These are phyloP conservation scores for Hephaestus fuliginosus DNA, from an alignment of 2,797 vertebrate genomes.

Conservation along the genomic window DNA sequence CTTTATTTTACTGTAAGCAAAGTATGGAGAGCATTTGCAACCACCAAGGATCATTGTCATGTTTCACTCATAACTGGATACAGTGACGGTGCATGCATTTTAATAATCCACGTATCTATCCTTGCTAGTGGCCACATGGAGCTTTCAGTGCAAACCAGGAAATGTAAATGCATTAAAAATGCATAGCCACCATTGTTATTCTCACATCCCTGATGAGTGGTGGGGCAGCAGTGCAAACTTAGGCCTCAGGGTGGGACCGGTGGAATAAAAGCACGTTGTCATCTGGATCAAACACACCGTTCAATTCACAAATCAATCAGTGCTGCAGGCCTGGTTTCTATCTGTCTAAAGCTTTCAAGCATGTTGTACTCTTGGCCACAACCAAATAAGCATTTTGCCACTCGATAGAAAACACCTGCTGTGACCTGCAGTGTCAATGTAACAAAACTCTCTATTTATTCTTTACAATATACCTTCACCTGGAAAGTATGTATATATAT, in stretches of 20 bases:
- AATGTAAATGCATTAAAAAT: too few species aligned
- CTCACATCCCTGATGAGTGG: too few species aligned
- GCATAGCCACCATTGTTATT: too few species aligned
- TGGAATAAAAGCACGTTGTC: not conserved
- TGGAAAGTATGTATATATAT: not conserved
- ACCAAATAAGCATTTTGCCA: not conserved
- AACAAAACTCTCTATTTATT: not conserved
- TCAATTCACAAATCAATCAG: not conserved
- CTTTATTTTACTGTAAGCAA: not conserved
- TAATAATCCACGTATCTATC: too few species aligned
- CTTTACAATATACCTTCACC: not conserved
- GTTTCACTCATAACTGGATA: not conserved
- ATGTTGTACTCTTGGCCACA: not conserved
- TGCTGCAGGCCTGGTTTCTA: not conserved
- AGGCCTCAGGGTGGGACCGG: too few species aligned
- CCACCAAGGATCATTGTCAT: not conserved
- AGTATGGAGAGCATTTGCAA: not conserved
- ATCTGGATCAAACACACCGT: not conserved
- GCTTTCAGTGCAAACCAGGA: too few species aligned
- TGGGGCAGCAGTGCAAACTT: too few species aligned
- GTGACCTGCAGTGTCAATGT: not conserved
- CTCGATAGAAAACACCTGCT: conserved; percentile 38
- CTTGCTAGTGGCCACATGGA: too few species aligned
- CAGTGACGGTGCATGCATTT: not conserved
- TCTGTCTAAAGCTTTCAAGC: not conserved